These are phyloP conservation scores for Argopecten irradians DNA, from an alignment of 1,140 invertebrate species.

Conservation along the genomic window DNA sequence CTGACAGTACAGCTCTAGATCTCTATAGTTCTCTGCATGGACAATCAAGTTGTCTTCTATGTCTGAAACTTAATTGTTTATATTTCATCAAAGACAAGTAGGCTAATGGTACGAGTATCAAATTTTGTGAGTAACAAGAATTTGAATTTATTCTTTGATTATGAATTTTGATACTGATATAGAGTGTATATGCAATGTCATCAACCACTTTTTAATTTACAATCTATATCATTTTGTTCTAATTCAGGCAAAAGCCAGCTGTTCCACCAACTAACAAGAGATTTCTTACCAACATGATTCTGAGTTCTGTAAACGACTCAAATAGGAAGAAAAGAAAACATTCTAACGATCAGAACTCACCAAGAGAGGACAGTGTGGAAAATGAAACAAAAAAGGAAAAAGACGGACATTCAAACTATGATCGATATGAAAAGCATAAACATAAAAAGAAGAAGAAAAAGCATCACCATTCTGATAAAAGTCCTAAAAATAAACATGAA, in stretches of 20 bases:
- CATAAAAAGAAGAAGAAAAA: conserved; percentile 32
- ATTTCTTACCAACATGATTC: conserved; percentile 73
- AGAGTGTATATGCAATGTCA: no score
- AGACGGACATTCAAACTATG: not conserved
- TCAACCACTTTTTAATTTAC: not conserved
- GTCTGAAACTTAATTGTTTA: no score
- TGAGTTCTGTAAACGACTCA: conserved; percentile 61
- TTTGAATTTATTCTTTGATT: no score
- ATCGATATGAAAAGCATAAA: conserved; percentile 20
- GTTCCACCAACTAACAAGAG: conserved; percentile 69
- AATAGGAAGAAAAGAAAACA: conserved; percentile 35
- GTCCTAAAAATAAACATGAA: not conserved
- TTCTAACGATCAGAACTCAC: not conserved
- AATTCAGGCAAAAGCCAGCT: conserved; percentile 68
- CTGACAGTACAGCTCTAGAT: no score
- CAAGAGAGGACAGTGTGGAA: not conserved
- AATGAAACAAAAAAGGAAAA: not conserved
- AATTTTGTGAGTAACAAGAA: no score
- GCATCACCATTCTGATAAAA: not conserved
- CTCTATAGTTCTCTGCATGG: no score
- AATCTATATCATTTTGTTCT: not conserved
- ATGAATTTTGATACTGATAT: no score
- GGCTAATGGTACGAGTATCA: no score
- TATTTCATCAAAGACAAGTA: no score
- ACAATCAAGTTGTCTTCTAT: no score